Conservation (phyloP, 1,140 invertebrate genomes). For the Bombus consobrinus region DNA sequence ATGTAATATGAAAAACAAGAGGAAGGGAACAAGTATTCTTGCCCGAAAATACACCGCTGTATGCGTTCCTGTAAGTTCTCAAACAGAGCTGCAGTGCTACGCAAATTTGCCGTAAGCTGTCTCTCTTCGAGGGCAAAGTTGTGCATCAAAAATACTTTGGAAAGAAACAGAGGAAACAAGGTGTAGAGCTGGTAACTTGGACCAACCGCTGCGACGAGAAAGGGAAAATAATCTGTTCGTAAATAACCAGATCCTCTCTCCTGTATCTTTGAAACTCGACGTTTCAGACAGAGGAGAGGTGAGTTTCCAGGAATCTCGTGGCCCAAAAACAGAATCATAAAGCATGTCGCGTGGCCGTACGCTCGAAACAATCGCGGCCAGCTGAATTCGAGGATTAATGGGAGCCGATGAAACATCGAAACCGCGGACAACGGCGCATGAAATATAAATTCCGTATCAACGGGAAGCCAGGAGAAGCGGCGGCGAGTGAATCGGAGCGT, state of each 20-base stretch:
- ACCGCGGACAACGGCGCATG: slow-evolving; percentile 31
- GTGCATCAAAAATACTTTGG: not conserved
- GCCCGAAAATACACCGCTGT: not conserved
- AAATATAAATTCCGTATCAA: slow-evolving; percentile 50
- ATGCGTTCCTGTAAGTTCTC: not conserved
- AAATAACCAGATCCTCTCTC: not conserved
- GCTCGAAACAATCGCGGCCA: slow-evolving; percentile 19
- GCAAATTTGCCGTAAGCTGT: not conserved
- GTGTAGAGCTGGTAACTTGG: not conserved
- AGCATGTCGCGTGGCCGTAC: not conserved
- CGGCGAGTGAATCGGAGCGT: slow-evolving; percentile 45
- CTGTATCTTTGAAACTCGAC: not conserved
- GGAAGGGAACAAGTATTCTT: not conserved
- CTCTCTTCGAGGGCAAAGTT: not conserved
- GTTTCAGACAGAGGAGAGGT: not conserved
- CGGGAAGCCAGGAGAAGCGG: not conserved
- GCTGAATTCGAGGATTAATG: slow-evolving; percentile 34
- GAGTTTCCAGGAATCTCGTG: not conserved
- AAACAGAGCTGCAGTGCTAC: not conserved
- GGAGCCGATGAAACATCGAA: slow-evolving; percentile 36
- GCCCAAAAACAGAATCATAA: not conserved
- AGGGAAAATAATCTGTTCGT: not conserved
- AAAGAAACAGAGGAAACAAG: not conserved
- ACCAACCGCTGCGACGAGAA: not conserved
- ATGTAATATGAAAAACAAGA: not conserved